Base-by-base conservation (phyloP, 2,888 invertebrate species). In the Orchestes rusci region DNA sequence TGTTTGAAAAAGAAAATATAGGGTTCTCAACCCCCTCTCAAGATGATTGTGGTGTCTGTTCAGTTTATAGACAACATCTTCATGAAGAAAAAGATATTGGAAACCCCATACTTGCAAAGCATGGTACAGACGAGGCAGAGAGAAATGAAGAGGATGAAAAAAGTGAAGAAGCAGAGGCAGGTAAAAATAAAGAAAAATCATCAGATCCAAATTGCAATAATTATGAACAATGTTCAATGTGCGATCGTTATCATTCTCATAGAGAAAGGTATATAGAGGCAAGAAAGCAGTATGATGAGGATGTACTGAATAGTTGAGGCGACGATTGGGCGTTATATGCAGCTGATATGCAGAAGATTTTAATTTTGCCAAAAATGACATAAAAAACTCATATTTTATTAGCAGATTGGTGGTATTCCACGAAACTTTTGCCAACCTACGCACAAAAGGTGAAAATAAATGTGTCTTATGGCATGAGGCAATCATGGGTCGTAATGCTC, bases 381-480 rank as follows among this genome's bases (percentile, higher is more conserved):
- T 12, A 17, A 40, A 40, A 40, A 40, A 40, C 30, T 40, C 40
- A 10, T 40, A 20, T 20, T 40, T 40, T n/a, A 20, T 40, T 16
- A 33, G 32, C 23, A 31, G 40, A 40, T 33, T 40, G 27, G 32
- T 40, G 3, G 39, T n/a, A 2, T 39, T 40, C 19, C 19, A 33
- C 19, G 32, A 40, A 33, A 40, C 33, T 19, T 40, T 40, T 33
- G 40, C 33, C 3, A 31, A 20, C 15, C 33, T 40, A 16, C 28
- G 16, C 3, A 16, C 12, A n/a, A n/a, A n/a, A 13, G 18, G 17
- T 3, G 15, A 31, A 32, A 40, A 40, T 13, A 32, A 33, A 32
- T 40, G 40, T 33, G 15, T 40, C 4, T n/a, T 40, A 5, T 52
- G 52, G 50, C 48, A 52, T 31, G 48, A 51, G 29, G 50, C 43